Evolutionary conservation across 2,113 vertebrate species (phyloP), one percentile per base, ranked within the genome.

Genomic region (Cyprinodon variegatus): DNA sequence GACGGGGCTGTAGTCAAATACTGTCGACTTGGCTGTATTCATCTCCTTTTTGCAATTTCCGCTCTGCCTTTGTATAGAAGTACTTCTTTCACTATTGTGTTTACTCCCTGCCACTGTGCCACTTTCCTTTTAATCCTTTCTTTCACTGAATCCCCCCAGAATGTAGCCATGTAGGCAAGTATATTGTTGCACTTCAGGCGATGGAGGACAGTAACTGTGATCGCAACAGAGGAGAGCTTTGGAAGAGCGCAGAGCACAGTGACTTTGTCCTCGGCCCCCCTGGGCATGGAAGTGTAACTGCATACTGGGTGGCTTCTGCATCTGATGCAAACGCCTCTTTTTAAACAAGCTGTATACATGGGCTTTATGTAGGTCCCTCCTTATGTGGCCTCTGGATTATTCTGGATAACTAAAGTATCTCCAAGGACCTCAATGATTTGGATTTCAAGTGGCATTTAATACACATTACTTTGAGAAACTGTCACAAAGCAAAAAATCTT

Each of bases 171-270:
- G 70, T 86, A 66, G 81, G 57, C 76, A 63, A 87, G 85, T 78
- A 59, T 74, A 83, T 87, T 76, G 85, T 15, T 0, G 65, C 65
- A 83, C 86, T 88, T 10, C 59, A 80, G 83, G 86, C 82, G 0
- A 46, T 70, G 65, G 77, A 79, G 77, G 69, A 78, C 75, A 83
- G 88, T 89, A 83, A 82, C 76, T 88, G 46, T 79, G 67, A 71
- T 74, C 65, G 61, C 89, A 93, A 90, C 88, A 78, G 86, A 90
- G 71, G 80, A 83, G 86, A 84, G 83, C 81, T 88, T 88, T 90
- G 83, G 83, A 75, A 77, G 77, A 79, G 77, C 70, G 83, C 50
- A 83, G 74, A 88, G 78, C 70, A 15, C 71, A 62, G 79, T 76
- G 85, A 88, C 85, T 79, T 85, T 83, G 79, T 71, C 84, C 72